Conservation (phyloP, 2,888 invertebrate genomes). For the Monochamus alternatus region DNA sequence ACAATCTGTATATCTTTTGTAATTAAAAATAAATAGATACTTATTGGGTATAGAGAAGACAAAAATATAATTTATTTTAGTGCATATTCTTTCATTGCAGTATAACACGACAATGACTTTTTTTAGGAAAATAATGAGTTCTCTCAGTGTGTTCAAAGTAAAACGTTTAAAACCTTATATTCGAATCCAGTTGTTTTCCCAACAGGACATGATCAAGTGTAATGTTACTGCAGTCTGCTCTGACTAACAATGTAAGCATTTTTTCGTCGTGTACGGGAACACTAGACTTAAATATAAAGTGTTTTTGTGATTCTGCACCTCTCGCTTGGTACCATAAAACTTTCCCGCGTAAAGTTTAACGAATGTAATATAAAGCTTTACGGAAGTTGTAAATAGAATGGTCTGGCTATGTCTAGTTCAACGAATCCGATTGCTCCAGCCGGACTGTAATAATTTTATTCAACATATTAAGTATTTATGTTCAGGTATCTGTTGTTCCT, state of each 20-base stretch:
- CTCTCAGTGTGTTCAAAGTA: background rate
- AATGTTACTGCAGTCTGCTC: conserved; percentile 19
- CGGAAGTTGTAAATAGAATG: conserved; percentile 7
- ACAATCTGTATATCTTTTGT: too few species aligned
- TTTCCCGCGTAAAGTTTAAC: conserved; percentile 2
- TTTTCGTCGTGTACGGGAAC: conserved; percentile 15
- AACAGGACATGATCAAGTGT: conserved; percentile 12
- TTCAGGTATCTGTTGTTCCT: too few species aligned
- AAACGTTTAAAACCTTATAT: background rate
- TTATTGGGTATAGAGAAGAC: too few species aligned
- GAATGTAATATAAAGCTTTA: conserved; percentile 11
- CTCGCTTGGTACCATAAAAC: background rate
- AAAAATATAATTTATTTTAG: too few species aligned
- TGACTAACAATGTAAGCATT: conserved; percentile 24
- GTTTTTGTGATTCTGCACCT: conserved; percentile 16
- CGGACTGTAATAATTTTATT: background rate
- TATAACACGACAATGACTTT: too few species aligned
- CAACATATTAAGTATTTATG: too few species aligned
- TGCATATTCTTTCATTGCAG: too few species aligned
- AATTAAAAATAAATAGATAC: too few species aligned
- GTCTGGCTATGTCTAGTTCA: background rate
- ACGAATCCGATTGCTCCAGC: background rate
- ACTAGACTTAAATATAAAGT: background rate
- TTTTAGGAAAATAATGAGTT: background rate
- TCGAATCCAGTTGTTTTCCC: background rate